Evolutionary conservation across 2,888 invertebrate species (phyloP).

Genomic region (Lepas anatifera): DNA sequence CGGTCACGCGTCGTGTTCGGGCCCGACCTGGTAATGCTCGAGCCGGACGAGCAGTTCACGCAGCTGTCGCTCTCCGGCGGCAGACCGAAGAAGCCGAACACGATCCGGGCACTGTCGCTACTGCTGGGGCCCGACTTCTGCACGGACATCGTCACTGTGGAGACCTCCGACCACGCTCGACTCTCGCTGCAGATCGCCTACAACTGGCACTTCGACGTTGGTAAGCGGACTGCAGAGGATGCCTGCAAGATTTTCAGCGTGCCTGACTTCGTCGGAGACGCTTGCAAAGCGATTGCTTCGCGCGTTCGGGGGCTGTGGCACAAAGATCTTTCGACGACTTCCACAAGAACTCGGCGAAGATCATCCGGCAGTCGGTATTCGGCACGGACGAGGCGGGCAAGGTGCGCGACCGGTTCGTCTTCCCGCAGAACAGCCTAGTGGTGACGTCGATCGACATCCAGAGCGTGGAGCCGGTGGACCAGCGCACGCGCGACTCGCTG

Average conservation of each 20-base stretch:
- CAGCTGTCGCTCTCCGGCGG: conserved; percentile 39
- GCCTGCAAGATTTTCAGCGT: conserved; percentile 39
- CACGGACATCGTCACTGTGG: conserved; percentile 40
- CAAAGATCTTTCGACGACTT: conserved; percentile 40
- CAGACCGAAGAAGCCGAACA: conserved; percentile 39
- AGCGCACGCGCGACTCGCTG: conserved; percentile 39
- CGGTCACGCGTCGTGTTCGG: conserved; percentile 40
- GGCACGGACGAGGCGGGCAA: conserved; percentile 37
- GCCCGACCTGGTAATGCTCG: conserved; percentile 41
- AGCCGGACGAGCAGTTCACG: conserved; percentile 42
- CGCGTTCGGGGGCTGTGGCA: conserved; percentile 38
- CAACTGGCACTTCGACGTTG: conserved; percentile 39
- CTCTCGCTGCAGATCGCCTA: conserved; percentile 40
- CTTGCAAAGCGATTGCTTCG: conserved; percentile 41
- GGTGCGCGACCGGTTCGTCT: conserved; percentile 34
- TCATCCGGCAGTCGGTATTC: conserved; percentile 39
- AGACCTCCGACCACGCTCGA: conserved; percentile 40
- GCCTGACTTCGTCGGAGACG: conserved; percentile 41
- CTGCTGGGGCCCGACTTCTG: conserved; percentile 41
- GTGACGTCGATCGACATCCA: conserved; percentile 41
- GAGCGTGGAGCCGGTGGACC: conserved; percentile 41
- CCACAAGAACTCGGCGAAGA: conserved; percentile 41
- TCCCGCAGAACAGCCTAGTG: conserved; percentile 37
- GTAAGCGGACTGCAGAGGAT: conserved; percentile 29
- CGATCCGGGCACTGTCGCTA: conserved; percentile 38